Percentiles rank a stretch among this genome's conserved stretches.
Evolutionary conservation across 2,797 vertebrate genomes (phyloP).

Genomic region (Astyanax mexicanus): DNA sequence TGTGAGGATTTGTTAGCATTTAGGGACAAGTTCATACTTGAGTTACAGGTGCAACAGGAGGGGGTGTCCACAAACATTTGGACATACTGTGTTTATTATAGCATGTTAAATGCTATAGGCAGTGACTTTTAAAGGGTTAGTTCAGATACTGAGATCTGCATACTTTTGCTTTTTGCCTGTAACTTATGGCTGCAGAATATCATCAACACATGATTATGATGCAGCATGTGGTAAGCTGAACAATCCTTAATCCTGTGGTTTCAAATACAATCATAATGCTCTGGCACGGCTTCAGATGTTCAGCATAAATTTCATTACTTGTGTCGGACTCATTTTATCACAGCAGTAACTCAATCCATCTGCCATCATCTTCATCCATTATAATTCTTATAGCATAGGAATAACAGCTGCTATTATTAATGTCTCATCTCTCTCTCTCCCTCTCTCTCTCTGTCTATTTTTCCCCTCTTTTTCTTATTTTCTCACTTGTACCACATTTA

Average conservation of each 20-base stretch:
- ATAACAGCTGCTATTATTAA: neutral
- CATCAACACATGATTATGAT: constrained; percentile 19
- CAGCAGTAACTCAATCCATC: neutral
- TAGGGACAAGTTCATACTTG: too few species aligned
- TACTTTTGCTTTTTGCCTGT: neutral
- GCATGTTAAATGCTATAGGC: too few species aligned
- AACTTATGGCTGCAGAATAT: neutral
- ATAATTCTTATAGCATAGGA: neutral
- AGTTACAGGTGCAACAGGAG: too few species aligned
- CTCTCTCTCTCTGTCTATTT: neutral
- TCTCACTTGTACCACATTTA: neutral
- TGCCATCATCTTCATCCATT: neutral
- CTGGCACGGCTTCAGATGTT: neutral
- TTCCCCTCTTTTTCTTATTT: neutral
- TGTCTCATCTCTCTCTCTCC: neutral
- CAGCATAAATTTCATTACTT: constrained; percentile 8
- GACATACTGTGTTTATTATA: too few species aligned
- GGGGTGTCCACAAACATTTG: too few species aligned
- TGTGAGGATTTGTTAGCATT: too few species aligned
- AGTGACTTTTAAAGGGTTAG: neutral
- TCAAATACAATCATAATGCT: constrained; percentile 6
- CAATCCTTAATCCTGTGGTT: constrained; percentile 10
- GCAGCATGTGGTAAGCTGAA: neutral
- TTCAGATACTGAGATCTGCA: neutral
- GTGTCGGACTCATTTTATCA: constrained; percentile 5